Conservation (phyloP, 2,113 vertebrate genomes). For the Nesogale talazaci region DNA sequence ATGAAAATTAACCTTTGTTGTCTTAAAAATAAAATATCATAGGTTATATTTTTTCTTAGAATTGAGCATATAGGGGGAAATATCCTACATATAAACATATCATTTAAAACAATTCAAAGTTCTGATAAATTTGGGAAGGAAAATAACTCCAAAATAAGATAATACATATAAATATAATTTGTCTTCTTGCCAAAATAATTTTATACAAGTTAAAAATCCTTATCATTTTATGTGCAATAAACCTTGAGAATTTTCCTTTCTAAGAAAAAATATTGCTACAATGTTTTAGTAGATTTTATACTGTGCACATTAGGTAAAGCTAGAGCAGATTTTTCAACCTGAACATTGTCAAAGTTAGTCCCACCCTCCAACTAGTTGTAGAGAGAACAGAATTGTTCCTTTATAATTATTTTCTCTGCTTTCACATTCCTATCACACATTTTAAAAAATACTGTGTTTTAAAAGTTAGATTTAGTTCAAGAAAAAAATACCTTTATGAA, state of each 20-base stretch:
- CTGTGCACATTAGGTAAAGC: too few species aligned
- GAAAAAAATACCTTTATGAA: constrained; percentile 90
- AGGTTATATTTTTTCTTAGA: constrained; percentile 67
- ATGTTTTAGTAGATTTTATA: too few species aligned
- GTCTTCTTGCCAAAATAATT: constrained; percentile 83
- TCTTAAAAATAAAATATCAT: not conserved
- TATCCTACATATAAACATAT: constrained; percentile 81
- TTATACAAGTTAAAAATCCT: constrained; percentile 90
- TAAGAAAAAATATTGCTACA: constrained; percentile 89
- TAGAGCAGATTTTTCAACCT: too few species aligned
- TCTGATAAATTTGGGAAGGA: constrained; percentile 85
- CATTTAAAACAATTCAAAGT: constrained; percentile 89
- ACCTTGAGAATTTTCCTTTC: constrained; percentile 91
- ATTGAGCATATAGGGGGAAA: constrained; percentile 82
- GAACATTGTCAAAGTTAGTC: constrained; percentile 83
- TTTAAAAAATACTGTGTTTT: constrained; percentile 88
- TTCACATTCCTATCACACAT: constrained; percentile 83
- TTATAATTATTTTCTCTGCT: constrained; percentile 84
- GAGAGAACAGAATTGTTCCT: constrained; percentile 84
- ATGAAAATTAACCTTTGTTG: constrained; percentile 85
- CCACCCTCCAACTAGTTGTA: constrained; percentile 81
- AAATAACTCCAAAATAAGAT: constrained; percentile 85
- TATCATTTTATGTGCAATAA: constrained; percentile 88
- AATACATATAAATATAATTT: constrained; percentile 90
- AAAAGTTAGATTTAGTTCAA: constrained; percentile 86